Conservation (phyloP, 35 echinoderm and acorn worm genomes). For the Apostichopus japonicus region DNA sequence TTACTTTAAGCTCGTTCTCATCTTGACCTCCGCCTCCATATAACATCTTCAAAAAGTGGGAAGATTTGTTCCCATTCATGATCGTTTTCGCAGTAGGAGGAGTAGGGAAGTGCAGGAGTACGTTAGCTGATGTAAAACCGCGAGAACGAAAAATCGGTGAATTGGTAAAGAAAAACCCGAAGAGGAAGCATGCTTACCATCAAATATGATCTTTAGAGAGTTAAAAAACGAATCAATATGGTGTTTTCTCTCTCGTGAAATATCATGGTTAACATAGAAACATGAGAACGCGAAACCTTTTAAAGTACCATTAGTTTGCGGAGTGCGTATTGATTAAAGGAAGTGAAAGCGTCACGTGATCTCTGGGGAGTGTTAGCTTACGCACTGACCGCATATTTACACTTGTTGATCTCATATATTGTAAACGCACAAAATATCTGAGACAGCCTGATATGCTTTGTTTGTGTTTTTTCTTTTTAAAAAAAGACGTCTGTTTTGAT, state of each 20-base stretch:
- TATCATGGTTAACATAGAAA: slow-evolving; percentile 33
- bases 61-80: neutral
- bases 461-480: neutral
- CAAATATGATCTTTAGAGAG: neutral
- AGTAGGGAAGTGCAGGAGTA: neutral
- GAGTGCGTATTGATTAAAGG: slow-evolving; percentile 28
- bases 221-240: slow-evolving; percentile 17
- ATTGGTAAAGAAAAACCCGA: neutral
- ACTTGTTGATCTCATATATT: neutral
- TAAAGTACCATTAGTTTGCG: slow-evolving; percentile 34
- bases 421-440: neutral
- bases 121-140: slow-evolving; percentile 12
- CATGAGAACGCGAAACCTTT: slow-evolving; percentile 18
- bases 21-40: neutral
- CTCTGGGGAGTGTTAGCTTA: neutral
- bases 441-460: neutral
- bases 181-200: neutral
- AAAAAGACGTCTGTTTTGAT: neutral
- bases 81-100: neutral
- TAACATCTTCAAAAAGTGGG: neutral
- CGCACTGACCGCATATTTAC: neutral
- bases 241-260: slow-evolving; percentile 20
- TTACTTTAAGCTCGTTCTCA: neutral
- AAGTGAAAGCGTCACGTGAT: slow-evolving; percentile 42
- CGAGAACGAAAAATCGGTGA: neutral